phyloP scores from a whole-genome alignment of 2,888 invertebrate genomes.

The Ectemnius lituratus region DNA sequence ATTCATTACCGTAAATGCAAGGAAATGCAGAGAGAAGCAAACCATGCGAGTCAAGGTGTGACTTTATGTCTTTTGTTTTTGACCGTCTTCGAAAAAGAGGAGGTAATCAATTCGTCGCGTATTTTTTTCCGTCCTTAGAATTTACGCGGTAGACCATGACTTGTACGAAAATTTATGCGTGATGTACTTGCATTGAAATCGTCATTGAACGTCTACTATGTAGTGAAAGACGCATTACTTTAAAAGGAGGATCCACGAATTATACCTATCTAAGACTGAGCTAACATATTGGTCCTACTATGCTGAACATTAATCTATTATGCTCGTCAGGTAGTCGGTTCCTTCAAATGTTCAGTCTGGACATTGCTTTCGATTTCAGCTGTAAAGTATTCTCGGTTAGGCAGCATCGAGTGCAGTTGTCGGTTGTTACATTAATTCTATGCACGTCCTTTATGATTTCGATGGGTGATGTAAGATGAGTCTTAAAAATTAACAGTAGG shows the following conservation, averaged over 20 bases:
- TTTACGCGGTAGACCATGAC: conserved; percentile 5
- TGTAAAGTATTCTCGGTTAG: conserved; percentile 39
- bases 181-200: too few relatives aligned
- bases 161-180: too few relatives aligned
- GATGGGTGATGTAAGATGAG: conserved; percentile 29
- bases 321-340: conserved; percentile 21
- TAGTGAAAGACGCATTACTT: neutral
- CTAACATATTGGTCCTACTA: conserved; percentile 17
- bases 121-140: neutral
- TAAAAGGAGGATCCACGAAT: conserved; percentile 10
- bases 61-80: neutral
- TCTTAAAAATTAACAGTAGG: conserved; percentile 54
- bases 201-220: too few relatives aligned
- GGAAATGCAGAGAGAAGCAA: conserved; percentile 41
- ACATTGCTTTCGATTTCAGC: conserved; percentile 42
- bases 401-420: conserved; percentile 42
- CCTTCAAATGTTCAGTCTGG: conserved; percentile 34
- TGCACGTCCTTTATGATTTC: conserved; percentile 17
- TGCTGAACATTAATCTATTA: conserved; percentile 12
- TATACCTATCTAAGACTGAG: conserved; percentile 20
- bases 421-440: conserved; percentile 32
- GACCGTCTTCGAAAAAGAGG: too few relatives aligned
- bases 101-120: too few relatives aligned
- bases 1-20: conserved; percentile 34
- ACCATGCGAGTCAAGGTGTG: conserved; percentile 2